These are phyloP conservation scores for Triplophysa yarkandensis DNA, from an alignment of 2,797 vertebrate genomes.

Conservation along the genomic window DNA sequence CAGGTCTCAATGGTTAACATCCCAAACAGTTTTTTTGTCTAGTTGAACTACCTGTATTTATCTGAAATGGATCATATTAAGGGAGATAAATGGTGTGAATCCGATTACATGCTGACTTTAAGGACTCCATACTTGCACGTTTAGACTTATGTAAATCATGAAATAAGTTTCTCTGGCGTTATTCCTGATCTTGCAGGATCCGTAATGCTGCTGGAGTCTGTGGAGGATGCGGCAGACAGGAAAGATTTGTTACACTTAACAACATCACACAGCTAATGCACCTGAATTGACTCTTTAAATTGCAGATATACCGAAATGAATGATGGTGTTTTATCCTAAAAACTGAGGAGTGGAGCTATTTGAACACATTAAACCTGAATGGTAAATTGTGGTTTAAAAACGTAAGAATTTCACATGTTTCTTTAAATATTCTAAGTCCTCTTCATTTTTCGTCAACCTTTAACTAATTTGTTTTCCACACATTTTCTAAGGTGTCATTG, in stretches of 20 bases:
- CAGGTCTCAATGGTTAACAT: neutral
- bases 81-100: neutral
- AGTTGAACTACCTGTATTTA: neutral
- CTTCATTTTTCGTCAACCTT: neutral
- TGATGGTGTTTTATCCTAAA: neutral
- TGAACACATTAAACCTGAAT: neutral
- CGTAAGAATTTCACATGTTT: neutral
- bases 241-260: neutral
- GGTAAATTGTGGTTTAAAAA: neutral
- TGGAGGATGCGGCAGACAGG: neutral
- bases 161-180: neutral
- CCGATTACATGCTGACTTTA: neutral
- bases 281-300: neutral
- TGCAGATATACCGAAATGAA: neutral
- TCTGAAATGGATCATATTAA: slow-evolving; percentile 44
- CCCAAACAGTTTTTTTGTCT: neutral
- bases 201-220: neutral
- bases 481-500: slow-evolving; percentile 28
- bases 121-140: neutral
- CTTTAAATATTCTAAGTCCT: neutral
- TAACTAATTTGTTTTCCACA: slow-evolving; percentile 20
- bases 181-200: neutral
- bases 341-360: neutral
- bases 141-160: neutral
- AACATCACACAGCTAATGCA: neutral